Conservation (phyloP, 35 echinoderm and acorn worm species). For the Stichopus chloronotus region DNA sequence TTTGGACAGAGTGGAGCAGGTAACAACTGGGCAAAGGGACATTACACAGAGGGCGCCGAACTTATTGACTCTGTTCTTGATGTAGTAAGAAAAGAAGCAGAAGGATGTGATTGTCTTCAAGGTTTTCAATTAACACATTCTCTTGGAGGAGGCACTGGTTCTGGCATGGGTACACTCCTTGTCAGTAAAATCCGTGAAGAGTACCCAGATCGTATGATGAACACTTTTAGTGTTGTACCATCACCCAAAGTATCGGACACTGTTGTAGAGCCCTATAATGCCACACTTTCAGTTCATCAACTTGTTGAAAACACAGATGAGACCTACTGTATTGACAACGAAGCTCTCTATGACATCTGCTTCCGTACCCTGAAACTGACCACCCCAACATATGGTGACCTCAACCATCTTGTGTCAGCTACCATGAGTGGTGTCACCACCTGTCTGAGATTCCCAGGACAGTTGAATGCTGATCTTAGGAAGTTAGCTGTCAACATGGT, state of each 20-base stretch:
- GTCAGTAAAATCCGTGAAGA: constrained; percentile 98
- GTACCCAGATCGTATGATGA: constrained; percentile 99
- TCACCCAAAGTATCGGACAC: constrained; percentile 99
- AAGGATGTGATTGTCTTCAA: constrained; percentile 62
- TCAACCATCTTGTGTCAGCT: constrained; percentile 98
- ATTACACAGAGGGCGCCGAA: too few species aligned
- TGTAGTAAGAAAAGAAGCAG: too few species aligned
- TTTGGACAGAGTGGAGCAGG: too few species aligned
- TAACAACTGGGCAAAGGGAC: too few species aligned
- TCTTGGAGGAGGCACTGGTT: constrained; percentile 89
- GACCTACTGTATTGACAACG: constrained; percentile 99
- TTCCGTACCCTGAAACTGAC: constrained; percentile 98
- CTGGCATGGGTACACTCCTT: constrained; percentile 92
- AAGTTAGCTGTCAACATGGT: constrained; percentile 95
- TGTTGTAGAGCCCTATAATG: constrained; percentile 97
- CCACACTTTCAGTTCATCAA: constrained; percentile 90
- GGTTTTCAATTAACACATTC: constrained; percentile 97
- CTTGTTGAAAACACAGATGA: constrained; percentile 99
- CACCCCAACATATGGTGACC: constrained; percentile 98
- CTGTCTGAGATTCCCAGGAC: constrained; percentile 93
- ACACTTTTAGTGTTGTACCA: constrained; percentile 98
- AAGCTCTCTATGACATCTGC: constrained; percentile 98
- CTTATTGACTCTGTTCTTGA: too few species aligned
- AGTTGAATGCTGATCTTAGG: constrained; percentile 94
- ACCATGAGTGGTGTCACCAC: constrained; percentile 99